Base-by-base conservation (phyloP, 2,113 vertebrate species). In the Columba janthina region DNA sequence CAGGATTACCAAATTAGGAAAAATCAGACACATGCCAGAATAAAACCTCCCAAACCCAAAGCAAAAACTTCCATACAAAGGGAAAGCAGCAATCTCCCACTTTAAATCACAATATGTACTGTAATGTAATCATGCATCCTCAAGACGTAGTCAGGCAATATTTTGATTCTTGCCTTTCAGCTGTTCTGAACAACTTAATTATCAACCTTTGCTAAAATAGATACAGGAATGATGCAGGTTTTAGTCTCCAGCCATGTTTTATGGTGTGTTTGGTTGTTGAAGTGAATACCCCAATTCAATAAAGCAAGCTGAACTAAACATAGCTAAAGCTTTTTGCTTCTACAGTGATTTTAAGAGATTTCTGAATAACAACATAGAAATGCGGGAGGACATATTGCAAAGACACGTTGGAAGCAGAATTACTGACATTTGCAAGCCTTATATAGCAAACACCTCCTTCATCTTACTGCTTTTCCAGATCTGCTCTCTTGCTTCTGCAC, bases 391-490 rank as follows among this genome's bases (percentile, higher is more conserved):
- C 54, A 73, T 83, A 70, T 13, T 73, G 75, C 73, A 94, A 91
- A 91, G 87, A 91, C 21, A n/a, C 5, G 22, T 34, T 81, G 70
- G 61, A 96, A 91, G 66, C 50, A 94, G 88, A 97, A 90, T 65
- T 89, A 96, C 88, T 90, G 94, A 85, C 53, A 94, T 93, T 80
- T 91, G n/a, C 29, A 88, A 64, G 79, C 44, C 32, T 94, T 79
- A 76, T 12, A 46, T 13, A 96, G 75, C 90, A 94, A 83, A 92
- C 36, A 88, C 36, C 66, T 85, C 42, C 75, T 76, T 92, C 70
- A 73, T 74, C 92, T 95, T 44, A 40, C 46, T 69, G 95, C 58
- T 88, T 71, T 92, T 50, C 50, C 76, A 87, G 76, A 95, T 88
- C 71, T 70, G 58, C 36, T 96, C 24, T 93, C 91, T 86, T 91